Conservation (phyloP, 2,797 vertebrate species). For the Girardinus metallicus region DNA sequence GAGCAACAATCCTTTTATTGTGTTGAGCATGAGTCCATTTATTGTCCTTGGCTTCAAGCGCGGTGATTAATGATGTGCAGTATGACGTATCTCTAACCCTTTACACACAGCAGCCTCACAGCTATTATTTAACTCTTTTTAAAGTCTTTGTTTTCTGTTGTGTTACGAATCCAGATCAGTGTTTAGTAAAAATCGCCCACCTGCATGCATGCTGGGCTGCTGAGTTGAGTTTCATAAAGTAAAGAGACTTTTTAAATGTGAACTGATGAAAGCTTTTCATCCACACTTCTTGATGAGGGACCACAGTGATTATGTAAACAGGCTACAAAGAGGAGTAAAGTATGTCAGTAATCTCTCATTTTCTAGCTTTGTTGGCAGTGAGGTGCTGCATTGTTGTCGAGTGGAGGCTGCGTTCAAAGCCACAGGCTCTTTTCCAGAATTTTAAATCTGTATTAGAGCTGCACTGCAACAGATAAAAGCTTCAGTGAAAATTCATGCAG, state of each 20-base stretch:
- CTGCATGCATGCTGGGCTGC: conserved; percentile 50
- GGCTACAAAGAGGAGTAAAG: conserved; percentile 64
- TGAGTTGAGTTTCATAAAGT: conserved; percentile 59
- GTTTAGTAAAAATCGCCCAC: conserved; percentile 63
- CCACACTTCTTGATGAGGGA: conserved; percentile 59
- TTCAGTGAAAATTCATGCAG: conserved; percentile 21
- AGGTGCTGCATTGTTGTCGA: conserved; percentile 53
- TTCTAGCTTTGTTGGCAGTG: conserved; percentile 55
- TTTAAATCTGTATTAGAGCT: conserved; percentile 25
- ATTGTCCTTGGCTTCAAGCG: conserved; percentile 52
- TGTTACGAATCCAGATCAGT: conserved; percentile 16
- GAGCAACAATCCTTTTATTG: conserved; percentile 35
- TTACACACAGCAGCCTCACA: conserved; percentile 1
- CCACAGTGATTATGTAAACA: conserved; percentile 70
- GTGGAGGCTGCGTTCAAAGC: conserved; percentile 38
- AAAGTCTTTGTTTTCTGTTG: conserved; percentile 24
- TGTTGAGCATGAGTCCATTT: conserved; percentile 33
- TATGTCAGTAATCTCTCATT: conserved; percentile 60
- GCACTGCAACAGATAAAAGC: conserved; percentile 14
- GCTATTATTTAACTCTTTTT: conserved; percentile 1
- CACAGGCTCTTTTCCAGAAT: conserved; percentile 11
- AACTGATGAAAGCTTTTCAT: conserved; percentile 70
- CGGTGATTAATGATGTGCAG: conserved; percentile 55
- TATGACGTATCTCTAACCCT: conserved; percentile 24
- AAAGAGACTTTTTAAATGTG: conserved; percentile 48